phyloP scores from a whole-genome alignment of 2,797 vertebrate species.

The Megaceryle alcyon region DNA sequence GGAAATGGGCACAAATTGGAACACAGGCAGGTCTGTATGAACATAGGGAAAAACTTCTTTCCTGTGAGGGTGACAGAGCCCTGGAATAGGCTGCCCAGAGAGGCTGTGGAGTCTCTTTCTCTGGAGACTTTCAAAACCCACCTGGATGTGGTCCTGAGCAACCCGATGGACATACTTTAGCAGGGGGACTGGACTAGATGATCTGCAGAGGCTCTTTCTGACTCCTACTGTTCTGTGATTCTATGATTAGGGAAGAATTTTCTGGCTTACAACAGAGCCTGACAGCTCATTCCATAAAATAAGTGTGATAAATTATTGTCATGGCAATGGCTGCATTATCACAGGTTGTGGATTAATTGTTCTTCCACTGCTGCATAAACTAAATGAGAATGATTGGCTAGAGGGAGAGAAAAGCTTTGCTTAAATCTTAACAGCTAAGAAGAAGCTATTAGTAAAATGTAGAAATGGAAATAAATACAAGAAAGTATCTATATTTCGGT shows the following conservation, averaged over 20 bases:
- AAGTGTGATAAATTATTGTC: not conserved
- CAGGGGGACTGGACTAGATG: not conserved
- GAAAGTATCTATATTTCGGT: slow-evolving; percentile 8
- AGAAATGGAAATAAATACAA: not conserved
- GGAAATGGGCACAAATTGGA: not conserved
- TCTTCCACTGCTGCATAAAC: not conserved
- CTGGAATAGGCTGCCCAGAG: not conserved
- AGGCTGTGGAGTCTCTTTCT: too few species aligned
- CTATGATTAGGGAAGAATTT: not conserved
- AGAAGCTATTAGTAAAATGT: not conserved
- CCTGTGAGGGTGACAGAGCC: not conserved
- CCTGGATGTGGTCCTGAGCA: not conserved
- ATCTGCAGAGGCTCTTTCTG: not conserved
- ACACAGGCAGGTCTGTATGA: not conserved
- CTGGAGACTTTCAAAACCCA: not conserved
- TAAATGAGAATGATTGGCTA: not conserved
- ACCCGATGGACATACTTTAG: not conserved
- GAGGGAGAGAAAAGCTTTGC: not conserved
- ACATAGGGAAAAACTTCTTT: not conserved
- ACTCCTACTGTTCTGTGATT: not conserved
- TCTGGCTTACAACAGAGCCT: not conserved
- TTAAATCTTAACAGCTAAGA: not conserved
- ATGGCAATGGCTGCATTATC: not conserved
- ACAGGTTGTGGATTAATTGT: not conserved
- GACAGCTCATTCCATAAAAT: not conserved